Conservation (phyloP, 2,797 vertebrate genomes). For the Rhinophrynus dorsalis region DNA sequence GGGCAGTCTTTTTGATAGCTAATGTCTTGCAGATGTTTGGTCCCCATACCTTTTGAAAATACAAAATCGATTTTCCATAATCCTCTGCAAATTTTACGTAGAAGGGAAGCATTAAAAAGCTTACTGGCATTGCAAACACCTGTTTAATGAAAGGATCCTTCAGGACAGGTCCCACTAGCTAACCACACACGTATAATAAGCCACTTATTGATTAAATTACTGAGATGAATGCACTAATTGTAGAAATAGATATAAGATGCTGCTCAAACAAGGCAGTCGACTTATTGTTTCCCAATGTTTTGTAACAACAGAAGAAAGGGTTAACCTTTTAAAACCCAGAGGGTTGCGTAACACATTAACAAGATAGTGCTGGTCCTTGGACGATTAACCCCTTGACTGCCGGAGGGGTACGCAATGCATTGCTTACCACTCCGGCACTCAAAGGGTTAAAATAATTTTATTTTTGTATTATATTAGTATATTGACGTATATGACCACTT, state of each 20-base stretch:
- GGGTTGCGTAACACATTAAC: too few species aligned
- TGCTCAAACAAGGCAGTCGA: background rate
- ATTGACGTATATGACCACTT: too few species aligned
- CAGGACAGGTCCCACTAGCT: background rate
- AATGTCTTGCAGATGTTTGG: slow-evolving; percentile 30
- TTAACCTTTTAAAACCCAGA: too few species aligned
- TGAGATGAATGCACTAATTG: background rate
- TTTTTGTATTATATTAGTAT: too few species aligned
- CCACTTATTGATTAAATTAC: background rate
- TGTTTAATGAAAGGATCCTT: slow-evolving; percentile 9
- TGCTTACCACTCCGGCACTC: too few species aligned
- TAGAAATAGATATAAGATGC: background rate
- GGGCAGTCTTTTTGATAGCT: background rate
- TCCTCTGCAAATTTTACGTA: slow-evolving; percentile 8
- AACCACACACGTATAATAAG: background rate
- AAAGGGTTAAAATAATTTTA: too few species aligned
- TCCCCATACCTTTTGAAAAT: slow-evolving; percentile 14
- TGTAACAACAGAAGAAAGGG: background rate
- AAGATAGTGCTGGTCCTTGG: too few species aligned
- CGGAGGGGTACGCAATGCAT: too few species aligned
- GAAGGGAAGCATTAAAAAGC: slow-evolving; percentile 19
- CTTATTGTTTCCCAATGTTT: background rate
- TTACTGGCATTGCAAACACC: slow-evolving; percentile 18
- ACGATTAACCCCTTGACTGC: too few species aligned
- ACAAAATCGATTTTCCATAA: slow-evolving; percentile 32